Evolutionary conservation across 1,140 invertebrate genomes (phyloP).

Genomic region (Lucilia sericata): DNA sequence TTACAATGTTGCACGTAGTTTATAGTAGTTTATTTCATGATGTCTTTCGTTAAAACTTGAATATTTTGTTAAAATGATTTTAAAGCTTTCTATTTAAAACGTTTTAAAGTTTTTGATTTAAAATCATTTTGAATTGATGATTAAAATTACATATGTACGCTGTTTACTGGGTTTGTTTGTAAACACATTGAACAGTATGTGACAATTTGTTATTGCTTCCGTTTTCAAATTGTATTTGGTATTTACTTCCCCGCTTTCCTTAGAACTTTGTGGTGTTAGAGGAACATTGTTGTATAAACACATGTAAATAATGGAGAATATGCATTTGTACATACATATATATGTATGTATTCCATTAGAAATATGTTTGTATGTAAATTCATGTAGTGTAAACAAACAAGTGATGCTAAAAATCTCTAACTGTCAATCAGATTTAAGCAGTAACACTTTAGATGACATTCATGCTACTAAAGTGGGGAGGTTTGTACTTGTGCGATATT

Average conservation of each 20-base stretch:
- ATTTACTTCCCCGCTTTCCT: neutral
- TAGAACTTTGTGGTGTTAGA: neutral
- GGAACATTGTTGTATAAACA: neutral
- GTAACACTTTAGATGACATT: neutral
- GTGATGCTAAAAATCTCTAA: neutral
- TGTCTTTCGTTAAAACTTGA: too few species aligned
- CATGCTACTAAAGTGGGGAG: too few species aligned
- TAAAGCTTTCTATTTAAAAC: too few species aligned
- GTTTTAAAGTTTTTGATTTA: too few species aligned
- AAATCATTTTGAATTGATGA: too few species aligned
- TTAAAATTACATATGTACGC: too few species aligned
- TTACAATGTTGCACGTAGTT: too few species aligned
- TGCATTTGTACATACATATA: neutral
- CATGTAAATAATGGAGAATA: neutral
- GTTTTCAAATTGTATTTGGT: conserved; percentile 3
- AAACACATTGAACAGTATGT: neutral
- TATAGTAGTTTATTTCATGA: too few species aligned
- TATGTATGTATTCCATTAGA: neutral
- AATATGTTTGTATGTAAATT: neutral
- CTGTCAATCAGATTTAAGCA: neutral
- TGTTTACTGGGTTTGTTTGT: neutral
- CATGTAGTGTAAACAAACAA: neutral
- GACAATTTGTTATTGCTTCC: conserved; percentile 20
- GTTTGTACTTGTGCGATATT: too few species aligned
- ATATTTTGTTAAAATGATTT: too few species aligned